Base-by-base conservation (phyloP, 2,888 invertebrate species). In the Macrophya annulata region DNA sequence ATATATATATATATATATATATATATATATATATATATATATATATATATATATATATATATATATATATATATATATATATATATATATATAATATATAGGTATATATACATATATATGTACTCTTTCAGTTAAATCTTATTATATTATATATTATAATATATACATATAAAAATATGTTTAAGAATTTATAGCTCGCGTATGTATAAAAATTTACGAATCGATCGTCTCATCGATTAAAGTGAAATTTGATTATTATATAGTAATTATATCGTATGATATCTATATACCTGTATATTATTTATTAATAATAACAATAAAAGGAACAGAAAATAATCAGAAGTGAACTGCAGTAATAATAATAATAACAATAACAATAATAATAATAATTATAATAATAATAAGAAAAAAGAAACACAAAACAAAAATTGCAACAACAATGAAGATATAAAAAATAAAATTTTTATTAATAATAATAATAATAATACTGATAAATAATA, bases 261-360 rank as follows among this genome's bases (percentile, higher is more conserved):
- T n/a, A n/a, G n/a, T n/a, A n/a, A n/a, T n/a, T n/a, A n/a, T n/a
- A n/a, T n/a, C n/a, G n/a, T n/a, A n/a, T n/a, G n/a, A n/a, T n/a
- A n/a, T n/a, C n/a, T n/a, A n/a, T n/a, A n/a, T n/a, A n/a, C n/a
- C n/a, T n/a, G n/a, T n/a, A 31, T 31, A 51, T 5, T n/a, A 51
- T 51, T 25, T 25, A 62, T 43, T 62, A 62, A 62, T 62, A 62
- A 25, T 62, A 62, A 62, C 21, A 25, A 62, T 9, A 62, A 62
- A 4, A 62, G 6, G 21, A 10, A 62, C 12, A 25, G 21, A 62
- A 62, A 10, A 62, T 62, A 55, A 55, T 55, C 55, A 55, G 55
- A n/a, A 71, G 59, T 68, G 37, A 83, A 84, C 82, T 31, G 84
- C 84, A 68, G 31, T 62, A 65, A 72, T 85, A 72, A 81, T 84